Conservation (phyloP, 2,888 invertebrate species). For the Acanthosepion pharaonis region DNA sequence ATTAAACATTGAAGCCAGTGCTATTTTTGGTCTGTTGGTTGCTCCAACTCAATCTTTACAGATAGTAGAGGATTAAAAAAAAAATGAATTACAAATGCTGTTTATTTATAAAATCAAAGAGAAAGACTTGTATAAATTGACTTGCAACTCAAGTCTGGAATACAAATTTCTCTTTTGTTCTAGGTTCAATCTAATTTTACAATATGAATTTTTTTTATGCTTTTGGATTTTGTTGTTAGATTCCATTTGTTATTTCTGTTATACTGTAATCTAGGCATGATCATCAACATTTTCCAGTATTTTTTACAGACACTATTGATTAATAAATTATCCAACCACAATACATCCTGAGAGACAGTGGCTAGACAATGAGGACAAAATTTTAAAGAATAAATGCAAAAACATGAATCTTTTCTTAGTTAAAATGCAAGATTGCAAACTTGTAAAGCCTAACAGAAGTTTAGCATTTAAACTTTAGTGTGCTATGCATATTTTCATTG, state of each 20-base stretch:
- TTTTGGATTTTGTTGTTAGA: background rate
- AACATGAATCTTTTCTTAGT: too few species aligned
- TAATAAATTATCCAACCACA: background rate
- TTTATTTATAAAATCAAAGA: background rate
- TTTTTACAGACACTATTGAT: background rate
- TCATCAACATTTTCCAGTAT: background rate
- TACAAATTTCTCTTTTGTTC: background rate
- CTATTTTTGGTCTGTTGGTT: background rate
- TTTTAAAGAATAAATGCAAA: too few species aligned
- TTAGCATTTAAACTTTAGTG: too few species aligned
- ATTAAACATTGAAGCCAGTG: background rate
- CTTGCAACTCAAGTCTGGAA: background rate
- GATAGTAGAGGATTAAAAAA: background rate
- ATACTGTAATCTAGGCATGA: background rate
- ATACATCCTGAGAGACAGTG: background rate
- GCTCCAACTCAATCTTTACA: background rate
- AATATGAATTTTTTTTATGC: background rate
- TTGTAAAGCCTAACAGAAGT: too few species aligned
- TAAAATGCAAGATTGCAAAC: too few species aligned
- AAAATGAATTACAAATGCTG: background rate
- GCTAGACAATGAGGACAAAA: background rate
- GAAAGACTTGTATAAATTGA: background rate
- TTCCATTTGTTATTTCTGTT: background rate
- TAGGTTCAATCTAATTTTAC: background rate
- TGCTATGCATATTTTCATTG: too few species aligned